Evolutionary conservation across 2,888 invertebrate genomes (phyloP), one percentile per base, ranked within the genome.

Genomic region (Pristionchus maxplancki): DNA sequence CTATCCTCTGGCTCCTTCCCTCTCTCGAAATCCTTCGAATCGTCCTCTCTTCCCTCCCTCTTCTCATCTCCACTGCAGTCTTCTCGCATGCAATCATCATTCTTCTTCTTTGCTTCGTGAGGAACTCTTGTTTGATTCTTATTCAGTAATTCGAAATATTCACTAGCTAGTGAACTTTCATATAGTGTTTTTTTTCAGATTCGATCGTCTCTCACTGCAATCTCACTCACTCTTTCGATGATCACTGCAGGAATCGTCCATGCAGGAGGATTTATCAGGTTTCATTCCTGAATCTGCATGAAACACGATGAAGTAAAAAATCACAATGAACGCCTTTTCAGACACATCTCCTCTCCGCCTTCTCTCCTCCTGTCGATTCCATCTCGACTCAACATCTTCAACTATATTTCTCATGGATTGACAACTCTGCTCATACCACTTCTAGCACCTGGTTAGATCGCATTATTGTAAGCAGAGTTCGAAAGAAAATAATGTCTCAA

Each of bases 211-310:
- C 48, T 87, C 31, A 67, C 28, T 20, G 37, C 71, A 9, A 48
- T 87, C 28, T 44, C 71, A 11, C 17, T 87, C 1, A 13, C 86
- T 9, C 24, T 87, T 6, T 17, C 71, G 13, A 37, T 71, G 1
- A 71, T 71, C 5, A 24, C 34, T 15, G 34, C n/a, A 20, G 67
- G 20, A 31, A 71, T 87, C 11, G 24, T 87, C 8, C 86, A 71
- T 15, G 86, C 86, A 5, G 86, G 86, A 67, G 86, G 86, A 71
- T 87, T 87, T 20, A 20, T 71, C 44, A 87, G 86, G 86, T 71
- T 11, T 13, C 9, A 28, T 31, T 67, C 15, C 3, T 31, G 13
- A 58, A n/a, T 58, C 15, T 13, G 31, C 13, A 34, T n/a, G 28
- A 67, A 34, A 34, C 11, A 17, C 31, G 11, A 64, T 34, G 1